Evolutionary conservation across 2,797 vertebrate genomes (phyloP), one percentile per base, ranked within the genome.

Genomic region (Crocidura indochinensis): DNA sequence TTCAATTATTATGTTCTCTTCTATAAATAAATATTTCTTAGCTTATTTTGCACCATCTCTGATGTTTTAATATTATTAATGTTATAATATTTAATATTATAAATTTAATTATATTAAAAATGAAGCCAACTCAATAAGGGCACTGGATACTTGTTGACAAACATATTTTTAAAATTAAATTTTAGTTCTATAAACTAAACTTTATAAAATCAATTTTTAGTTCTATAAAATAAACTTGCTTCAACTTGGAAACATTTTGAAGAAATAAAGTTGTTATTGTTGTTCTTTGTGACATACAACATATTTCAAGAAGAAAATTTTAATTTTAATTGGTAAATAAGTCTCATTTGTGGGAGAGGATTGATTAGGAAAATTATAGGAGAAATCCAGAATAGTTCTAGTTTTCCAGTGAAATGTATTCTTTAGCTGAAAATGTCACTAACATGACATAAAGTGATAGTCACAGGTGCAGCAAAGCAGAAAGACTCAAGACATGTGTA

Each of bases 81-180:
- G 19, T 38, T 22, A 81, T 0, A 56, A 27, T 38, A 85, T 4
- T 73, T n/a, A 77, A 72, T 72, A 44, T 73, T 85, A 29, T 53
- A 38, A 73, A 1, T 1, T 65, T n/a, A 60, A 8, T 74, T 29
- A 62, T n/a, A 62, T 64, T 77, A 80, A 89, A 26, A 72, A 81
- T 46, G 77, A 56, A 77, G 71, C 7, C 53, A 73, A 71, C 20
- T n/a, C 24, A 19, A 51, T 73, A 53, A 27, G 47, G 1, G 2
- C 29, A 49, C 5, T 19, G 0, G 67, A 87, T 71, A 74, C 3
- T 81, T 44, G 74, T 64, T 11, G 15, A 24, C 6, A 27, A 77
- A 91, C 2, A 72, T 24, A 76, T 46, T 68, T 72, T 81, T n/a
- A 81, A 88, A 67, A 53, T 74, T 15, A 81, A 77, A 73, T 84